phyloP scores from a whole-genome alignment of 35 echinoderm and acorn worm genomes.

The Apostichopus parvimensis region DNA sequence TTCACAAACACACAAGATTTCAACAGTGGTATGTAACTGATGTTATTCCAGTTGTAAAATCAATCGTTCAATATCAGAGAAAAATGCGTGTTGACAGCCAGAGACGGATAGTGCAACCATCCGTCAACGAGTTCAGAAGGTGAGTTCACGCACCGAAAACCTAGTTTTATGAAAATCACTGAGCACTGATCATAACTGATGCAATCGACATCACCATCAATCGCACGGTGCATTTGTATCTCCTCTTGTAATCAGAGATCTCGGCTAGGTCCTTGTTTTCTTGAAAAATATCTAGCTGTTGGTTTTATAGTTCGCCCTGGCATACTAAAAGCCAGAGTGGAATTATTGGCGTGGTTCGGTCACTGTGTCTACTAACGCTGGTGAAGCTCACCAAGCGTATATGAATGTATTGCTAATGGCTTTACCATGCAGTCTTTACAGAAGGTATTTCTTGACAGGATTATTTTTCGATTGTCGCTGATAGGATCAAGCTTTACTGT shows the following conservation, averaged over 20 bases:
- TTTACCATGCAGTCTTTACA: background rate
- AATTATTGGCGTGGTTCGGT: background rate
- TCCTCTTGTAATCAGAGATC: background rate
- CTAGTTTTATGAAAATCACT: background rate
- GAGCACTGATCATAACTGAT: background rate
- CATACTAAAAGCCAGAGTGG: background rate
- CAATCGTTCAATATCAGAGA: background rate
- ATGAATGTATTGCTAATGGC: background rate
- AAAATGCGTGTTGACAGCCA: background rate
- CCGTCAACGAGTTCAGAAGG: background rate
- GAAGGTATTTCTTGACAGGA: background rate
- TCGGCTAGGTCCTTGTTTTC: background rate
- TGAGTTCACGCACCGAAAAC: background rate
- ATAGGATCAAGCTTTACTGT: background rate
- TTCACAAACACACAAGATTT: no score
- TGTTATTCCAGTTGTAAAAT: background rate
- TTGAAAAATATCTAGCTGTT: background rate
- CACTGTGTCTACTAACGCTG: background rate
- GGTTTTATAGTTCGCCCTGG: background rate
- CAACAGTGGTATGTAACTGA: no score
- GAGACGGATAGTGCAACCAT: background rate
- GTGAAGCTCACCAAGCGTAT: background rate
- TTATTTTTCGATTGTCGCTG: background rate
- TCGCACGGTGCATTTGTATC: background rate
- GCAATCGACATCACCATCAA: background rate